Conservation (phyloP, 2,888 invertebrate species). For the Mylabris sibirica region DNA sequence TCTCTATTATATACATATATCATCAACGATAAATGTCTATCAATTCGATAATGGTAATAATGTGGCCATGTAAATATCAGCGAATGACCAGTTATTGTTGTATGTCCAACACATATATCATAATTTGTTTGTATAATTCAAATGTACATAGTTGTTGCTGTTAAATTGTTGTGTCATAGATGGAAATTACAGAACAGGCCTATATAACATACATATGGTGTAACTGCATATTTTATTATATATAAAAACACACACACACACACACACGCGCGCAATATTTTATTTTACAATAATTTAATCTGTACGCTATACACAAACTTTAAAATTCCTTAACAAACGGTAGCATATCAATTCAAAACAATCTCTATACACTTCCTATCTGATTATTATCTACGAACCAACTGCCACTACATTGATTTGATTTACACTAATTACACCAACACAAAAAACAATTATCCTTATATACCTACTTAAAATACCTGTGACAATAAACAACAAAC, state of each 20-base stretch:
- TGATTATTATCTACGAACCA: not conserved
- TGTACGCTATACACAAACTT: slow-evolving; percentile 13
- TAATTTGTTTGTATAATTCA: slow-evolving; percentile 33
- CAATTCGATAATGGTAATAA: slow-evolving; percentile 31
- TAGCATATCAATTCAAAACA: slow-evolving; percentile 8
- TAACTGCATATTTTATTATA: slow-evolving; percentile 25
- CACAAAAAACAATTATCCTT: not conserved
- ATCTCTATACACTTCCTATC: not conserved
- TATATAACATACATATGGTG: slow-evolving; percentile 25
- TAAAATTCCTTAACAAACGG: not conserved
- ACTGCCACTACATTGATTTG: not conserved
- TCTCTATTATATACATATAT: slow-evolving; percentile 34
- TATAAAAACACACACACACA: no score
- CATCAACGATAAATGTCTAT: slow-evolving; percentile 34
- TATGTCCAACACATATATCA: slow-evolving; percentile 35
- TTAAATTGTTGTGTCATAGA: slow-evolving; percentile 36
- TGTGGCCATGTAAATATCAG: slow-evolving; percentile 36
- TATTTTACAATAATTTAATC: slow-evolving; percentile 19
- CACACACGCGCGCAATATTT: not conserved
- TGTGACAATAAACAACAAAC: slow-evolving; percentile 11
- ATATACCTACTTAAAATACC: not conserved
- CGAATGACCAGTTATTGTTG: slow-evolving; percentile 36
- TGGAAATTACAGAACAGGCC: slow-evolving; percentile 28
- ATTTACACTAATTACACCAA: not conserved
- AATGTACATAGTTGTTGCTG: slow-evolving; percentile 36